These are phyloP conservation scores for Eudasyphora cyanicolor DNA, from an alignment of 2,888 invertebrate genomes.

Conservation along the genomic window DNA sequence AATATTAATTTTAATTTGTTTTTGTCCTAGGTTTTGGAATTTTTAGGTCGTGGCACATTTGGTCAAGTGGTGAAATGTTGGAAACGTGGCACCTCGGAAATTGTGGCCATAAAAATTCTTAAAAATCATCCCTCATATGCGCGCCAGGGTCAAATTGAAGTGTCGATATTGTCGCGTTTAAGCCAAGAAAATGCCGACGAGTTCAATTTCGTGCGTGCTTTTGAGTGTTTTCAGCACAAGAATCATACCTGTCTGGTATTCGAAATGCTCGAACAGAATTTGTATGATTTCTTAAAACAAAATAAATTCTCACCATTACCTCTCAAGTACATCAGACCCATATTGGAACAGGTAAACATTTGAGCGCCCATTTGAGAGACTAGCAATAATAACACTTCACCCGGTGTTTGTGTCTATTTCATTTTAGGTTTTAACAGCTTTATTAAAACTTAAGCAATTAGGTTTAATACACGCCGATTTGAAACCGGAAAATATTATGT, in stretches of 20 bases:
- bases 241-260: conserved; percentile 99
- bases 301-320: conserved; percentile 99
- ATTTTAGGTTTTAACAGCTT: conserved; percentile 83
- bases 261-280: conserved; percentile 99
- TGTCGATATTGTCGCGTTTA: conserved; percentile 93
- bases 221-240: conserved; percentile 99
- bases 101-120: conserved; percentile 99
- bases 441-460: conserved; percentile 90
- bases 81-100: conserved; percentile 99
- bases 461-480: conserved; percentile 99
- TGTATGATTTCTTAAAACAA: conserved; percentile 99
- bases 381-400: background rate
- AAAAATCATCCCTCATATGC: conserved; percentile 99
- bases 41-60: conserved; percentile 99
- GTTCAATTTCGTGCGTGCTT: conserved; percentile 99
- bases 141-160: conserved; percentile 99
- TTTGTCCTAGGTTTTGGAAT: conserved; percentile 92
- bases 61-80: conserved; percentile 99
- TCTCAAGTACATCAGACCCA: conserved; percentile 98
- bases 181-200: conserved; percentile 99
- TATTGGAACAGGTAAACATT: conserved; percentile 97
- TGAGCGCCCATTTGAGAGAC: background rate
- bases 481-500: conserved; percentile 99
- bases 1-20: background rate
- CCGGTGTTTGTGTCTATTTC: background rate